phyloP scores from a whole-genome alignment of 1,140 invertebrate genomes.

The Eupristina koningsbergeri region DNA sequence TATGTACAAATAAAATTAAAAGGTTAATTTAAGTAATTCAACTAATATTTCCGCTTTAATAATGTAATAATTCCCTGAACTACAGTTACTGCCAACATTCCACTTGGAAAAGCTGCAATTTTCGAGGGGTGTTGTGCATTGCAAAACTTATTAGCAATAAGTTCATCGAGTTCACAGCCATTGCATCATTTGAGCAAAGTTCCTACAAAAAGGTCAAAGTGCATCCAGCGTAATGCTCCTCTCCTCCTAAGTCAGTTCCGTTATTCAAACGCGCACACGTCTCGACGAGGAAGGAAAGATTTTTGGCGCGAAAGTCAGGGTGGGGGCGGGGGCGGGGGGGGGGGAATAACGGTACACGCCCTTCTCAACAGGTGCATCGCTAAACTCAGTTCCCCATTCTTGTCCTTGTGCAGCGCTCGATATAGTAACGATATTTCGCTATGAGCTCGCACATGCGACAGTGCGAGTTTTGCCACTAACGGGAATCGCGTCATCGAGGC shows the following conservation, averaged over 20 bases:
- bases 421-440: conserved; percentile 2
- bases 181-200: background rate
- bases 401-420: background rate
- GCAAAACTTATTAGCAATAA: background rate
- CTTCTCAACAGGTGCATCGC: background rate
- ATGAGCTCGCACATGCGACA: background rate
- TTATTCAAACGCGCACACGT: background rate
- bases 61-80: background rate
- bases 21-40: no score
- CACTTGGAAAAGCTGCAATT: background rate
- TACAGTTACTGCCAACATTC: background rate
- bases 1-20: no score
- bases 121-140: background rate
- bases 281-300: background rate
- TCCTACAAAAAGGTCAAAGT: background rate
- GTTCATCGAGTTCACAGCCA: background rate
- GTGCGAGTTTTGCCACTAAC: conserved; percentile 46
- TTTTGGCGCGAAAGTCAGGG: no score
- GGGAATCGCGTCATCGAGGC: conserved; percentile 58
- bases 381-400: background rate
- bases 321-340: background rate
- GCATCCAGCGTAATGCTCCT: background rate
- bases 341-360: background rate
- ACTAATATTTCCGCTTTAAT: background rate
- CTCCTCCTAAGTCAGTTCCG: background rate